phyloP scores from a whole-genome alignment of 2,797 vertebrate species.

The Podarcis siculus region DNA sequence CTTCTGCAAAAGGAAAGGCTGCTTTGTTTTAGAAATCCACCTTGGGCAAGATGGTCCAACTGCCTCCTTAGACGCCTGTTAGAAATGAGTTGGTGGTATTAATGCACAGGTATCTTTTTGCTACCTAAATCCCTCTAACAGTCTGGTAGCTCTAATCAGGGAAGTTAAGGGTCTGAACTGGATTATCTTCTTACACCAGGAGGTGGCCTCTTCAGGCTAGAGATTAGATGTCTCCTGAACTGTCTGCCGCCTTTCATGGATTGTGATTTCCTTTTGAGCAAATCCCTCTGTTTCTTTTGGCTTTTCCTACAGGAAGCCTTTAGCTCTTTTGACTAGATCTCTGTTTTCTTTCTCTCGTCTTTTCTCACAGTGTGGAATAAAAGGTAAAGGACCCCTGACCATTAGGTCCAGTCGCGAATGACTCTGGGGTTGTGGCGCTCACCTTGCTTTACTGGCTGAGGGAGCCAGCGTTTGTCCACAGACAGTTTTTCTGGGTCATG shows the following conservation, averaged over 20 bases:
- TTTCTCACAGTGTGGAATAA: too few species aligned
- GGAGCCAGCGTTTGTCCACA: too few species aligned
- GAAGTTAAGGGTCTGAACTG: neutral
- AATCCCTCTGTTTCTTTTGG: neutral
- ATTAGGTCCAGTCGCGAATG: too few species aligned
- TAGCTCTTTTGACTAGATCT: neutral
- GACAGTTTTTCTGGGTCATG: too few species aligned
- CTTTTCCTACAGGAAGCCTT: neutral
- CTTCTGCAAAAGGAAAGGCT: neutral
- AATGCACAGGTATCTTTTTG: neutral
- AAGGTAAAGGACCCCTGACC: too few species aligned
- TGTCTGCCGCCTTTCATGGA: neutral
- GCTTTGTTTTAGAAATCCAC: neutral
- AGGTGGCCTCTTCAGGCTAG: conserved; percentile 26
- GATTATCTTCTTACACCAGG: conserved; percentile 43
- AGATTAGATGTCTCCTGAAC: neutral
- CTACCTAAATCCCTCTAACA: fast-evolving
- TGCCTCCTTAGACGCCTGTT: neutral
- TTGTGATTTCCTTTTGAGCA: neutral
- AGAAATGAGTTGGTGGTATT: neutral
- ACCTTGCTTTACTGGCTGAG: too few species aligned
- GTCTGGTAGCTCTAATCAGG: conserved; percentile 20
- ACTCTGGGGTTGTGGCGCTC: too few species aligned
- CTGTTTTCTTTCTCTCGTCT: neutral
- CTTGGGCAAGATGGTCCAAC: neutral